Evolutionary conservation across 2,113 vertebrate genomes (phyloP).

Genomic region (Charina bottae): DNA sequence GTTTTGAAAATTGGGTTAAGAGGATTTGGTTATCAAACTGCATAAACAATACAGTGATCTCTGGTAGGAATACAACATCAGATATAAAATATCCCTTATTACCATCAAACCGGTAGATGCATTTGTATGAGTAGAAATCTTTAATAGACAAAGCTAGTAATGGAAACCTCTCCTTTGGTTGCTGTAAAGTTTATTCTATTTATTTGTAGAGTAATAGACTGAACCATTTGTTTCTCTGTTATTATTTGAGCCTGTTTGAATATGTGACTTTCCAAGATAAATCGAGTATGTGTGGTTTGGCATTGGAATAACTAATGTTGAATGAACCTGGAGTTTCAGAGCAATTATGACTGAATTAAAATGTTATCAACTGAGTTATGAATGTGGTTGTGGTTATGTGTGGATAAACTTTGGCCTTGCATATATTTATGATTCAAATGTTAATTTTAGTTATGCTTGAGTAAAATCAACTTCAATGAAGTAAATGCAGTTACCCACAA

Average conservation of each 20-base stretch:
- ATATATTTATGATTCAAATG: constrained; percentile 30
- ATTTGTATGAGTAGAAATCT: constrained; percentile 5
- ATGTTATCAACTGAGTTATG: constrained; percentile 51
- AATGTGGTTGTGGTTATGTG: constrained; percentile 44
- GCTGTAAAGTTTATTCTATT: constrained; percentile 36
- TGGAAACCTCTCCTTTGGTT: constrained; percentile 44
- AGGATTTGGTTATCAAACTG: not conserved
- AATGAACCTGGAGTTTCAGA: constrained; percentile 67
- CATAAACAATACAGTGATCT: constrained; percentile 14
- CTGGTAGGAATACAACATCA: not conserved
- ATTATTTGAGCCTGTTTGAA: constrained; percentile 62
- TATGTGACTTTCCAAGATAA: constrained; percentile 71
- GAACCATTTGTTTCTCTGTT: constrained; percentile 70
- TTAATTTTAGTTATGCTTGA: constrained; percentile 1
- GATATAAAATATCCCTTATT: constrained; percentile 11
- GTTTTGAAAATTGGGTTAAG: constrained; percentile 1
- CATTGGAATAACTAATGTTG: constrained; percentile 61
- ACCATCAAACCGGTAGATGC: not conserved
- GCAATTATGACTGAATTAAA: constrained; percentile 61
- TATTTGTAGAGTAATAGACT: constrained; percentile 61
- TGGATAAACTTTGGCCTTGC: constrained; percentile 36
- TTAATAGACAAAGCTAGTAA: not conserved
- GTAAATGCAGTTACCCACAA: not conserved
- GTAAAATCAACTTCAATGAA: constrained; percentile 23
- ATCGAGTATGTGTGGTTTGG: constrained; percentile 66